Evolutionary conservation across 1,140 invertebrate species (phyloP), one percentile per base, ranked within the genome.

Genomic region (Saccostrea cuccullata): DNA sequence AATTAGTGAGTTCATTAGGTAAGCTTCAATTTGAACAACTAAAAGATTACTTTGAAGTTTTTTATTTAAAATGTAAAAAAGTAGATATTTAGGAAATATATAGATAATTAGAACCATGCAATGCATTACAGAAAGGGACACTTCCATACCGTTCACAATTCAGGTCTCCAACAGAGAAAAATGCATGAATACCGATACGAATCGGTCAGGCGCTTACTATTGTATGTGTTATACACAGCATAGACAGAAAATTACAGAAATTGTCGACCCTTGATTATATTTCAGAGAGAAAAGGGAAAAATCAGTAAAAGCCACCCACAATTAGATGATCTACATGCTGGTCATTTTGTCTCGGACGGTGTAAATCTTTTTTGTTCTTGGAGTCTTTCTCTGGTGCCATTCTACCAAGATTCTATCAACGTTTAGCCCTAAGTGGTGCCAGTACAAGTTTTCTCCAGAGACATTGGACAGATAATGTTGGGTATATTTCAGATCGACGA

Each of bases 291-390:
- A 77, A 36, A 77, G 70, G 13, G 15, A 36, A n/a, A 64, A 30
- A 30, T 30, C 23, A 36, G 26, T 12, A 77, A 77, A 77, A 77
- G 70, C 26, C 70, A 77, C 70, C 23, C 70, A 77, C 70, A 77
- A 77, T 77, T 30, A 36, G 23, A 30, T 30, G 26, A 15, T 30
- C 26, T 36, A 23, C 11, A 26, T 77, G 13, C 70, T 77, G 70
- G 70, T 77, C 70, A 77, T 15, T 77, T 36, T 15, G 70, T 77
- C 70, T 77, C 70, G 70, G 70, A 77, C 70, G 70, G 70, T 77
- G 70, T 77, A 17, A 15, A 17, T 2, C 70, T 26, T 30, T 73
- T 77, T 77, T 77, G 70, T 77, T 77, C 70, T 77, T 23, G 36
- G 40, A 15, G 20, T 55, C 82, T 55, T 84, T 13, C 82, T 55